Evolutionary conservation across 1,140 invertebrate species (phyloP), one percentile per base, ranked within the genome.

Genomic region (Trichogramma pretiosum): DNA sequence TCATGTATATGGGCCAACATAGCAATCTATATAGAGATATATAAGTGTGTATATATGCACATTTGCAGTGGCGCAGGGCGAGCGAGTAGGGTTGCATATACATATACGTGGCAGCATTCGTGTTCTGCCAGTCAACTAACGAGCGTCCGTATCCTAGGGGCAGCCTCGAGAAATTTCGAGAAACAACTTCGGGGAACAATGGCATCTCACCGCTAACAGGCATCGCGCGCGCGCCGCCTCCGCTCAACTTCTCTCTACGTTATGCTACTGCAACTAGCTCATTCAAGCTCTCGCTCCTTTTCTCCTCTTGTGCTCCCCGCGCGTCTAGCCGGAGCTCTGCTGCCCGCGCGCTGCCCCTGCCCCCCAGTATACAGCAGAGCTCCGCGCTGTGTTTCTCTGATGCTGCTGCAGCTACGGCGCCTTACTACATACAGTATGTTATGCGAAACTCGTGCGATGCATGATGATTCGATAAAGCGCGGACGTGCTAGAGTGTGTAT

Each of bases 171-270:
- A 55, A 61, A 65, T 65, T 67, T 62, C 52, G 57, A 61, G 63
- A 60, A 56, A 55, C 56, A 60, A 60, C 53, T 63, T 64, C 46
- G 55, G n/a, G n/a, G 50, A 63, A 65, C 59, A 64, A 57, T 56
- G 55, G 55, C 48, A 58, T 57, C 55, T 55, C 42, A 7, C 51
- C 24, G 16, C 46, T 53, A 56, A 56, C 53, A 50, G 56, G 36
- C 26, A 50, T 50, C 23, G 34, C 38, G 49, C 56, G 54, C 52
- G 49, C n/a, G 50, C 47, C 48, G 41, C 48, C 51, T 44, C 46
- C 38, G 35, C 32, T 28, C 14, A 28, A 30, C 23, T 19, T 10
- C 11, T 13, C 19, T 38, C 36, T 23, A 10, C 5, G 11, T 23
- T n/a, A n/a, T n/a, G n/a, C n/a, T n/a, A n/a, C 9, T 22, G 3